These are phyloP conservation scores for Pimephales promelas DNA, from an alignment of 2,113 vertebrate species.

Conservation along the genomic window DNA sequence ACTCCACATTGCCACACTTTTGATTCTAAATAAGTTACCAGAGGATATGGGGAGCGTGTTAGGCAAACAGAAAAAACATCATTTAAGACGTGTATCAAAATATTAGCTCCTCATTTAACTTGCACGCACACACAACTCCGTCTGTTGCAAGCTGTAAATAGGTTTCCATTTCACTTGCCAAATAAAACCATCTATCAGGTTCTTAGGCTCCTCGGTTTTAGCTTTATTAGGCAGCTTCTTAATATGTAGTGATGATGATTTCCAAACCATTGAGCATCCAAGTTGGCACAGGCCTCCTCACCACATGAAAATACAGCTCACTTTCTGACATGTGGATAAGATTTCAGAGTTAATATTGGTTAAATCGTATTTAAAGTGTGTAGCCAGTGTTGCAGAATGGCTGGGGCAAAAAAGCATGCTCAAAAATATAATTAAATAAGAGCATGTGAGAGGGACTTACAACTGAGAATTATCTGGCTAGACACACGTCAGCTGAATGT, in stretches of 20 bases:
- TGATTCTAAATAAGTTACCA: constrained; percentile 56
- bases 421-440: constrained; percentile 55
- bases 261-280: constrained; percentile 38
- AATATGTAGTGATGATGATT: constrained; percentile 51
- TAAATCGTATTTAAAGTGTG: constrained; percentile 49
- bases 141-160: constrained; percentile 53
- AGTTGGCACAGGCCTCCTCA: constrained; percentile 32
- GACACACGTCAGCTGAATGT: constrained; percentile 52
- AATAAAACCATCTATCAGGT: constrained; percentile 54
- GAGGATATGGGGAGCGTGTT: constrained; percentile 48
- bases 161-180: constrained; percentile 45
- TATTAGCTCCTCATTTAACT: constrained; percentile 51
- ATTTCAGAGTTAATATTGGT: constrained; percentile 54
- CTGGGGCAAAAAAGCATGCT: background rate
- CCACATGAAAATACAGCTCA: constrained; percentile 52
- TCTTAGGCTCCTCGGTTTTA: constrained; percentile 48
- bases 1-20: constrained; percentile 21
- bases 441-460: constrained; percentile 49
- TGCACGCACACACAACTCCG: constrained; percentile 41
- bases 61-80: constrained; percentile 51
- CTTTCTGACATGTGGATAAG: constrained; percentile 44
- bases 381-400: constrained; percentile 32
- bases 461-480: constrained; percentile 52
- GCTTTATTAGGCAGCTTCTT: constrained; percentile 51
- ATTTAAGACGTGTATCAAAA: constrained; percentile 52